Evolutionary conservation across 1,140 invertebrate species (phyloP), one percentile per base, ranked within the genome.

Genomic region (Sinella curviseta): DNA sequence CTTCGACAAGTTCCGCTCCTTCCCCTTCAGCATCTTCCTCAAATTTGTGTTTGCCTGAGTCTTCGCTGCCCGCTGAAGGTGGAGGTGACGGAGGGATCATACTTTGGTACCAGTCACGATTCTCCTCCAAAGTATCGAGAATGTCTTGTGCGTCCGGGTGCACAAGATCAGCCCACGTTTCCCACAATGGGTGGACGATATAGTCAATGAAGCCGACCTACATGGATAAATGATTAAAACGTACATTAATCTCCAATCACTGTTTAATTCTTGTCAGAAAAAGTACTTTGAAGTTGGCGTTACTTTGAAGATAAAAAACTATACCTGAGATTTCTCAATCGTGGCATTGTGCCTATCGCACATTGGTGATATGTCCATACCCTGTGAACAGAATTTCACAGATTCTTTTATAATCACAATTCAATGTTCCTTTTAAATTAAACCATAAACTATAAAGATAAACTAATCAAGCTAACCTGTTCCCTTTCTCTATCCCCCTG

Each of bases 191-290:
- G 89, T 99, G 97, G 1, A 99, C 97, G 85, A 99, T 99, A 87
- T 99, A 99, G 88, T 99, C 97, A 85, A 99, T 99, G 86, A 99
- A 99, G 81, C 97, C 97, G 85, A 99, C 97, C 91, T 95, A 88
- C 57, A 85, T 85, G 82, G 60, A 20, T 12, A 39, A n/a, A n/a
- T n/a, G n/a, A n/a, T n/a, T n/a, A 28, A 70, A 26, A 55, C 67
- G 48, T n/a, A 35, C 17, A 80, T 48, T 31, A 57, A n/a, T n/a
- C n/a, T 48, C 8, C 8, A 20, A 48, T 48, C 39, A 48, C 20
- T 20, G 20, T 12, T 8, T 8, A 48, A 48, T 48, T 48, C 39
- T 48, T 20, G n/a, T n/a, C n/a, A 70, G 1, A 81, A 78, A 67
- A 67, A 60, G 12, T 33, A 31, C 65, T 73, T 31, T 73, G 28